Evolutionary conservation across 2,888 invertebrate species (phyloP).

Genomic region (Aphidoletes aphidimyza): DNA sequence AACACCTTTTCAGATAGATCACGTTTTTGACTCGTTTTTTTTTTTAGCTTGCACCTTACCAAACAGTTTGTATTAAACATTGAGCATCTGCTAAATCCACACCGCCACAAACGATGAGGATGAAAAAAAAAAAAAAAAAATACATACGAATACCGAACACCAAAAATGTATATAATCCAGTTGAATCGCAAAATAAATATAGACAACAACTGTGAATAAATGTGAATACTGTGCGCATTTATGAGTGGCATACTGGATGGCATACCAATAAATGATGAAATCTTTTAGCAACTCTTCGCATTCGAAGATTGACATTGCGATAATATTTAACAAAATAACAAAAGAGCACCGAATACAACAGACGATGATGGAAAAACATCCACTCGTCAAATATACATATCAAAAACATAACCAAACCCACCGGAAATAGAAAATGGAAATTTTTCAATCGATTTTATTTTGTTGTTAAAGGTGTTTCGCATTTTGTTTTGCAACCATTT

Average conservation of each 20-base stretch:
- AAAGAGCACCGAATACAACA: not conserved
- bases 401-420: not conserved
- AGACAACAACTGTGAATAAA: not conserved
- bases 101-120: not conserved
- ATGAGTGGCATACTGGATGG: too few species aligned
- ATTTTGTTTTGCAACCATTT: too few species aligned
- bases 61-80: too few species aligned
- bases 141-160: not conserved
- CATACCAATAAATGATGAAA: not conserved
- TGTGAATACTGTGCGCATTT: too few species aligned
- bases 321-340: not conserved
- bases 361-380: not conserved
- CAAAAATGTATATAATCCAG: not conserved
- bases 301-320: not conserved
- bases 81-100: not conserved
- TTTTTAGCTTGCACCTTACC: too few species aligned
- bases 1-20: too few species aligned
- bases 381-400: not conserved
- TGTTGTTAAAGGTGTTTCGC: not conserved
- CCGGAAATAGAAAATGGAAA: conserved; percentile 11
- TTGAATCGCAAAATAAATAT: not conserved
- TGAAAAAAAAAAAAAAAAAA: not conserved
- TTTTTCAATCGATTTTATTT: not conserved
- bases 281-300: not conserved
- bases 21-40: too few species aligned